phyloP scores from a whole-genome alignment of 2,113 vertebrate species.

The Ginglymostoma cirratum region DNA sequence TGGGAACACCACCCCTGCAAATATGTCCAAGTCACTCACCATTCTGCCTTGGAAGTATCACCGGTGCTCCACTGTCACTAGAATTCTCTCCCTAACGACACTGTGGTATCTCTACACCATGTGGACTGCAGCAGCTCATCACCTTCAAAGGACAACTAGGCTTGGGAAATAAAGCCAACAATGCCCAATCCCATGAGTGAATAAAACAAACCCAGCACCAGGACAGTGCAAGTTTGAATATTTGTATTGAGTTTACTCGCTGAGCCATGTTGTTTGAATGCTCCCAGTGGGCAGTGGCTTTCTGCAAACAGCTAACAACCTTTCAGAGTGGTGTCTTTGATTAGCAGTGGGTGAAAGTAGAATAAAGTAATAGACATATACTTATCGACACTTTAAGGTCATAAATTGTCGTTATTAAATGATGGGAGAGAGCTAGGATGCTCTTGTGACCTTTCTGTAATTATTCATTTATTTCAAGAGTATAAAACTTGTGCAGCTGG shows the following conservation, averaged over 20 bases:
- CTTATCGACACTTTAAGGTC: neutral
- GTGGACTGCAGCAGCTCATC: too few relatives aligned
- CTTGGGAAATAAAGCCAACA: neutral
- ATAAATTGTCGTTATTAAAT: neutral
- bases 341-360: neutral
- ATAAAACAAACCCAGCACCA: neutral
- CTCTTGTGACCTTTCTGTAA: neutral
- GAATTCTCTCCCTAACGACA: too few relatives aligned
- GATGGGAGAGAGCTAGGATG: neutral
- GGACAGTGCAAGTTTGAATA: neutral
- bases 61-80: too few relatives aligned
- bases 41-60: too few relatives aligned
- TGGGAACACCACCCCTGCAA: too few relatives aligned
- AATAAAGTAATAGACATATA: neutral
- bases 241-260: neutral
- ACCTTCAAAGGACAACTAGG: too few relatives aligned
- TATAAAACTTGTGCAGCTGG: neutral
- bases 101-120: too few relatives aligned
- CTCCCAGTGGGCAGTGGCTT: neutral
- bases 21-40: too few relatives aligned
- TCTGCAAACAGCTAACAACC: neutral
- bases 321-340: neutral
- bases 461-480: neutral
- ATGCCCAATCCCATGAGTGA: too few relatives aligned
- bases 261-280: neutral